phyloP scores from a whole-genome alignment of 2,113 vertebrate species.

The Bujurquina vittata region DNA sequence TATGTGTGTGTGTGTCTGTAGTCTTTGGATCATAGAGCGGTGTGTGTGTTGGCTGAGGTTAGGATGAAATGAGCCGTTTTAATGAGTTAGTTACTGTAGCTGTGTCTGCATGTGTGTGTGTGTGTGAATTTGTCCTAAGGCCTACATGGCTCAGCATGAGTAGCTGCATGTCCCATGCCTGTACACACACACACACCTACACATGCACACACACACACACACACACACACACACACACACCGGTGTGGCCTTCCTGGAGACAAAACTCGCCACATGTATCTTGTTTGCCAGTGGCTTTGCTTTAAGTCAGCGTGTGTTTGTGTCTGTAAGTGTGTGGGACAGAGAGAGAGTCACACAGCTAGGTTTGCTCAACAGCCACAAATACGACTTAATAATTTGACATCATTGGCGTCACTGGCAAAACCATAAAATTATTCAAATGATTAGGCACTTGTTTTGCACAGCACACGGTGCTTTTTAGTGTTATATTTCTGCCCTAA shows the following conservation, averaged over 20 bases:
- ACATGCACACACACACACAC: constrained; percentile 17
- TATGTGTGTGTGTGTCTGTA: constrained; percentile 31
- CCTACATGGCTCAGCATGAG: constrained; percentile 43
- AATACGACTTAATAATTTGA: not conserved
- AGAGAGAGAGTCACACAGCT: not conserved
- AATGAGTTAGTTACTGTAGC: constrained; percentile 71
- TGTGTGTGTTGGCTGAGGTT: constrained; percentile 67
- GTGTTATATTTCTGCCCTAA: not conserved
- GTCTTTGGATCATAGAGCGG: constrained; percentile 36
- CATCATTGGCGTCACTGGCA: not conserved
- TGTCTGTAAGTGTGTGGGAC: not conserved
- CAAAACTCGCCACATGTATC: constrained; percentile 40
- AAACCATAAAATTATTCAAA: not conserved
- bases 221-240: constrained; percentile 16
- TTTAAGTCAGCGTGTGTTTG: constrained; percentile 48
- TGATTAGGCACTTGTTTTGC: not conserved
- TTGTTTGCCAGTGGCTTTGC: constrained; percentile 69
- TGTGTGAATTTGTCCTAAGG: constrained; percentile 19
- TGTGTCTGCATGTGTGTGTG: not conserved
- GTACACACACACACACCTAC: constrained; percentile 26
- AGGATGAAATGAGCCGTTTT: constrained; percentile 76
- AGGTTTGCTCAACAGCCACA: not conserved
- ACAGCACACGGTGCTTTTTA: not conserved
- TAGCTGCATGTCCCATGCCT: not conserved
- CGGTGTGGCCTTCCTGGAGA: constrained; percentile 35